Base-by-base conservation (phyloP, 2,888 invertebrate genomes). In the Labia minor region DNA sequence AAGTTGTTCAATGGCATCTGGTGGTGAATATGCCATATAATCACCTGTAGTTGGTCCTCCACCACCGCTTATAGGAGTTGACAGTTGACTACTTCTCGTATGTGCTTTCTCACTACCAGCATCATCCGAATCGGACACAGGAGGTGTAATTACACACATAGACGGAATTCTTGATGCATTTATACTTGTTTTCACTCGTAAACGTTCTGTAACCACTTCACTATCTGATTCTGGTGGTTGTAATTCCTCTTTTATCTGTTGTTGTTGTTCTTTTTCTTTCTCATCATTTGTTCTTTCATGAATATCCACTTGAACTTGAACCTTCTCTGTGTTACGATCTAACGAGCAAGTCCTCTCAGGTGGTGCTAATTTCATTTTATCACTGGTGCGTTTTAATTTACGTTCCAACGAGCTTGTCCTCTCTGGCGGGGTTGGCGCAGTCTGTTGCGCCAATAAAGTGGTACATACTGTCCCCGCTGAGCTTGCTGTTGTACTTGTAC, bases 391-490 rank as follows among this genome's bases (percentile, higher is more conserved):
- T 76, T 79, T 73, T 83, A 81, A 69, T 80, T 81, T 71, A 81
- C 80, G 71, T 80, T 82, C 65, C 71, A 88, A 77, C 10, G 90
- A 90, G 73, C 90, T 90, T 75, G 89, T 90, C 72, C 92, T 81
- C 78, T 91, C 91, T 1, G 92, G 92, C 26, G 90, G 90, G 62
- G 87, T 86, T 0, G 92, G 92, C 0, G 87, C 87, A 62, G 82
- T 80, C 16, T 37, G 63, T 21, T 64, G 83, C 10, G 88, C 88
- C 80, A 88, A 81, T 67, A 92, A 76, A 1, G 92, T 89, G 0
- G 92, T 92, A 74, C 92, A 92, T 19, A 93, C 92, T 0, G 93
- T 93, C 66, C 92, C 92, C 62, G 92, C 92, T 0, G 92, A 92
- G 75, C 92, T 92, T 0, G 92, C 91, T 0, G 93, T 93, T 0